Evolutionary conservation across 2,113 vertebrate species (phyloP), one percentile per base, ranked within the genome.

Genomic region (Diphyllodes magnificus): DNA sequence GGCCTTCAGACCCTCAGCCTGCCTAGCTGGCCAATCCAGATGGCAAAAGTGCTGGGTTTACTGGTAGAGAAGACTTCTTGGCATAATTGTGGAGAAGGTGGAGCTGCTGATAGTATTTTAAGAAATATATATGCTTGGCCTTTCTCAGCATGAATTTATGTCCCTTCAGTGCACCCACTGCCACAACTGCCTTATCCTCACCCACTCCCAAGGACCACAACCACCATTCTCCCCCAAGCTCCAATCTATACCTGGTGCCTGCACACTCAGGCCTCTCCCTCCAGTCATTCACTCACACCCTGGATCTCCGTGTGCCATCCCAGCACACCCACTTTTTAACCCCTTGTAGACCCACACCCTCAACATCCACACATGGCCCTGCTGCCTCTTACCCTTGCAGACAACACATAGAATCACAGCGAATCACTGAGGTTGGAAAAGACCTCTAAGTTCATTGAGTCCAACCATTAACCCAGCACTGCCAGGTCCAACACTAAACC

Each of bases 281-380:
- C 27, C 39, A 51, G 30, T 31, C 14, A 8, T 49, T 42, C 85
- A 51, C 22, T 61, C 54, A 31, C 21, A 6, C 6, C 4, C 15
- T 16, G 4, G 4, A 16, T 69, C 45, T 14, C 25, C 51, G 3
- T 10, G 27, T 53, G 50, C 40, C n/a, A 23, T 24, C 22, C 28
- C 50, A 91, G 24, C 45, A 47, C 37, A 56, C 22, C 12, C 19
- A 8, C 25, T 77, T 7, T 2, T 61, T 57, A 64, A 23, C 14
- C 13, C 9, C 11, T 28, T n/a, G 42, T 11, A 81, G 17, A 39
- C 17, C 30, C 56, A 20, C 22, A 19, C 27, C 13, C 23, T 54
- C 69, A 47, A 25, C 10, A 49, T 16, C 37, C 60, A 42, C 5
- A 1, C 9, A 1, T 0, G 3, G 16, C 35, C 47, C 33, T 30